phyloP scores from a whole-genome alignment of 2,797 vertebrate genomes.

The Acanthiza pusilla region DNA sequence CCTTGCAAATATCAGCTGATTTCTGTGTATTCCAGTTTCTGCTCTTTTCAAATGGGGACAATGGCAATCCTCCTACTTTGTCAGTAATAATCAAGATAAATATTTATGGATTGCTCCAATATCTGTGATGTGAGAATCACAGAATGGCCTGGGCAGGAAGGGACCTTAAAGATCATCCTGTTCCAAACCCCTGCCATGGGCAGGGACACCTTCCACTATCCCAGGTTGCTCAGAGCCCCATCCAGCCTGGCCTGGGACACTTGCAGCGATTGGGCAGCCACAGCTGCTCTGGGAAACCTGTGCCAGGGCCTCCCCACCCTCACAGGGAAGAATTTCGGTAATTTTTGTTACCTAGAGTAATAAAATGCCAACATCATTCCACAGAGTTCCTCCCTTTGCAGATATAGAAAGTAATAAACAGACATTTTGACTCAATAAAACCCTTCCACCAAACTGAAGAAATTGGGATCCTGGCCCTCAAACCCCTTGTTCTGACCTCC shows the following conservation, averaged over 20 bases:
- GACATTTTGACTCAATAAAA: not conserved
- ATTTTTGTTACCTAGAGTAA: not conserved
- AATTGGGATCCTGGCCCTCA: not conserved
- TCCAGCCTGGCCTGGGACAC: fast-evolving
- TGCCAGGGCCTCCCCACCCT: not conserved
- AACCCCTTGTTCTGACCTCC: not conserved
- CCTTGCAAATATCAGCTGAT: not conserved
- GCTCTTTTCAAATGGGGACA: not conserved
- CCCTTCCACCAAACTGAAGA: not conserved
- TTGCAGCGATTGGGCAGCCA: not conserved
- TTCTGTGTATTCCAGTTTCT: not conserved
- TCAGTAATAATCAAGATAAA: not conserved
- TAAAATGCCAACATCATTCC: not conserved
- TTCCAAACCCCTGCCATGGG: fast-evolving
- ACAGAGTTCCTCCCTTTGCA: not conserved
- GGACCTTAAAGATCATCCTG: not conserved
- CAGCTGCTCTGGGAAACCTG: not conserved
- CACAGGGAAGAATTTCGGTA: not conserved
- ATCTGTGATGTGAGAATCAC: not conserved
- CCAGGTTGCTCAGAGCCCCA: not conserved
- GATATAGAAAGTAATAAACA: not conserved
- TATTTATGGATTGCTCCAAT: not conserved
- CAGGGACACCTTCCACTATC: not conserved
- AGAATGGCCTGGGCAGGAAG: not conserved
- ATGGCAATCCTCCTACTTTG: not conserved